A percentile compares a stretch with the other conserved stretches of the same genome.
These are phyloP conservation scores for Andrena chrysosceles DNA, from an alignment of 2,888 invertebrate species.

Conservation along the genomic window DNA sequence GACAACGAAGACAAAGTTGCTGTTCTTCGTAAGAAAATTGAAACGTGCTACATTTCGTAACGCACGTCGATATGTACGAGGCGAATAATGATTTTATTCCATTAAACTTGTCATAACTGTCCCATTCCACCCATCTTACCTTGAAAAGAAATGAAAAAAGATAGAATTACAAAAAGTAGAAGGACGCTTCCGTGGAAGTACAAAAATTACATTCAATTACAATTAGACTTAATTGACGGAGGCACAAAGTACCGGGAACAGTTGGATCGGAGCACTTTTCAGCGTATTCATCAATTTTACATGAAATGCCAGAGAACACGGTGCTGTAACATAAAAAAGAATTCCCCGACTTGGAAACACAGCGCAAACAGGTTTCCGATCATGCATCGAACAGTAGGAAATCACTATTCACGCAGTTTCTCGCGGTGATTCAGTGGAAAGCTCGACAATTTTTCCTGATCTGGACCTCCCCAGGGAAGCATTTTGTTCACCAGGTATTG, in stretches of 20 bases:
- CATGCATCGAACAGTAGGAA: constrained; percentile 11
- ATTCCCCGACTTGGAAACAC: constrained; percentile 43
- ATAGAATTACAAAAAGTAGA: neutral
- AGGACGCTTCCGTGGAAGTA: neutral
- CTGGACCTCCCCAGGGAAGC: neutral
- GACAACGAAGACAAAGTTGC: no score
- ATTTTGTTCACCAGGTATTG: neutral
- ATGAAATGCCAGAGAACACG: neutral
- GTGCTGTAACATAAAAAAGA: neutral
- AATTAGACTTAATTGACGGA: constrained; percentile 3
- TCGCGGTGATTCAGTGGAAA: constrained; percentile 46
- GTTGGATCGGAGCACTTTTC: neutral
- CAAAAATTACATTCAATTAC: neutral
- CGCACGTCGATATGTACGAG: no score
- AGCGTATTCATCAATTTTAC: constrained; percentile 17
- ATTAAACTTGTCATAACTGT: no score
- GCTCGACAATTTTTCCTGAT: constrained; percentile 24
- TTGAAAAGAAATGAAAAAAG: neutral
- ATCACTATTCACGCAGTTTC: constrained; percentile 11
- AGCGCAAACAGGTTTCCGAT: constrained; percentile 60
- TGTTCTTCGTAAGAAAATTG: no score
- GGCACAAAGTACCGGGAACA: neutral
- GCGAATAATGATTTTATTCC: no score
- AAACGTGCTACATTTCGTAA: no score
- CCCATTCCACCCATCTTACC: no score